Evolutionary conservation across 2,888 invertebrate genomes (phyloP).

Genomic region (Pardosa pseudoannulata): DNA sequence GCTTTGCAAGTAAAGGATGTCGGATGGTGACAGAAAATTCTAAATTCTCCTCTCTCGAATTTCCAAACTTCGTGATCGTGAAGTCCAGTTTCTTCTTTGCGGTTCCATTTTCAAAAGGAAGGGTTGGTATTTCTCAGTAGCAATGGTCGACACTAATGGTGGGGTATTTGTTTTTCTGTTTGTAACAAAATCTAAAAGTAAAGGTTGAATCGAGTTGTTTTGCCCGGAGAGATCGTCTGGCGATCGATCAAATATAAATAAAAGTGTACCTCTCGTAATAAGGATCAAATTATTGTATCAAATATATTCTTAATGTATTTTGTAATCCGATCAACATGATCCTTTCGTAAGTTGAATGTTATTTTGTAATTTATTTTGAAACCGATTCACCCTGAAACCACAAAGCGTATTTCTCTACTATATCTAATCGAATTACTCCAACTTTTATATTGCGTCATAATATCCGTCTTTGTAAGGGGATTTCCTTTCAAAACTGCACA

Average conservation of each 20-base stretch:
- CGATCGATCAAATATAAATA: too few species aligned
- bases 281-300: too few species aligned
- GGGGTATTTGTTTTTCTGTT: neutral
- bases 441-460: neutral
- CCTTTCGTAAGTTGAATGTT: too few species aligned
- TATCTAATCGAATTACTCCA: neutral
- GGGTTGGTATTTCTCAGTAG: neutral
- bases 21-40: neutral
- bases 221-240: too few species aligned
- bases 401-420: too few species aligned
- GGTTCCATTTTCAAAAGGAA: neutral
- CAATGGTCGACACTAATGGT: neutral
- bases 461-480: neutral
- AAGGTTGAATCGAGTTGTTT: neutral
- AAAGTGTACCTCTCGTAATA: too few species aligned
- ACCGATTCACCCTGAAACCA: too few species aligned
- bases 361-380: too few species aligned
- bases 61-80: neutral
- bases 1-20: neutral
- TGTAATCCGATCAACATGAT: too few species aligned
- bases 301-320: too few species aligned
- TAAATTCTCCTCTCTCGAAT: constrained; percentile 4
- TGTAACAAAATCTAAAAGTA: neutral
- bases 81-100: constrained; percentile 10
- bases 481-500: neutral